Conservation (phyloP, 2,113 vertebrate species). For the Polyodon spathula region DNA sequence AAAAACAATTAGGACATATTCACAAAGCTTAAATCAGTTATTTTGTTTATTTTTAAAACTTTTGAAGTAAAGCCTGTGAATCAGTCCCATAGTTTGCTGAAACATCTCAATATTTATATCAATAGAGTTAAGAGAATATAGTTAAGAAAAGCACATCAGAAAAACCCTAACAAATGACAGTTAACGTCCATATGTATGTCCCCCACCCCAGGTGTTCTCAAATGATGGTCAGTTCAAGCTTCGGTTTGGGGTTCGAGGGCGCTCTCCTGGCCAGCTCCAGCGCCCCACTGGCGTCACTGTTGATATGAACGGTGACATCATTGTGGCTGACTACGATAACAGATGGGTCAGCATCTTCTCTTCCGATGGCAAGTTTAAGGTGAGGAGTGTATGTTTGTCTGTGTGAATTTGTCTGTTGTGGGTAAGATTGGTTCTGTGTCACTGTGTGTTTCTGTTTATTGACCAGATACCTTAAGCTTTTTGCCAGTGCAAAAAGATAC, state of each 20-base stretch:
- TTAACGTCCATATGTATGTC: not conserved
- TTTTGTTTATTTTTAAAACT: no score
- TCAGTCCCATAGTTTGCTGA: no score
- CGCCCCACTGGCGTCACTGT: slow-evolving; percentile 62
- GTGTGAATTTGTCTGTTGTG: no score
- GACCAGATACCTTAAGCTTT: no score
- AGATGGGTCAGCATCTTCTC: slow-evolving; percentile 44
- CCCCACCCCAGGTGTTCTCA: slow-evolving; percentile 86
- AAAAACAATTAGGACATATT: no score
- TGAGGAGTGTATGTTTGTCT: slow-evolving; percentile 22
- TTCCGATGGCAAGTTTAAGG: slow-evolving; percentile 70
- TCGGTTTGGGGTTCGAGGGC: slow-evolving; percentile 86
- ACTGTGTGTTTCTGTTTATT: no score
- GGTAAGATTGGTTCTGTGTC: no score
- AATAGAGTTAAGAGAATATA: slow-evolving; percentile 49
- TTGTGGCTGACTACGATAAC: slow-evolving; percentile 55
- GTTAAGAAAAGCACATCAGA: not conserved
- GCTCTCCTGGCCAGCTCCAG: slow-evolving; percentile 71
- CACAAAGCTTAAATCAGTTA: no score
- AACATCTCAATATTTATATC: no score
- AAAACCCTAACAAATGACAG: no score
- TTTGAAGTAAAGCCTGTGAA: no score
- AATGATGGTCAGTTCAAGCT: slow-evolving; percentile 91
- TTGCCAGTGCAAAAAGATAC: no score
- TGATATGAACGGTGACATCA: slow-evolving; percentile 63